phyloP scores from a whole-genome alignment of 2,888 invertebrate genomes.

The Ectobius pallidus region DNA sequence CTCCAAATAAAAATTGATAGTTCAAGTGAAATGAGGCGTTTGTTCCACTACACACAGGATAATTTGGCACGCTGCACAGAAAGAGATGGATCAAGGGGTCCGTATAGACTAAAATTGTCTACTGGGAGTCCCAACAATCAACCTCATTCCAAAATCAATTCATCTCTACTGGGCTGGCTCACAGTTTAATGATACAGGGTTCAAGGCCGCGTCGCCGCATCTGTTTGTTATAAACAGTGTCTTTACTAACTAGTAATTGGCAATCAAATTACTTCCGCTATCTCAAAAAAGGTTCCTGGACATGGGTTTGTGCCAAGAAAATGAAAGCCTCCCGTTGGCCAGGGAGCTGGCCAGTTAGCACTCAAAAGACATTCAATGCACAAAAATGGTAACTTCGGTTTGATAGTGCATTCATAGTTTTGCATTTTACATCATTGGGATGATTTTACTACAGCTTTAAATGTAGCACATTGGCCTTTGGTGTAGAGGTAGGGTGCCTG shows the following conservation, averaged over 20 bases:
- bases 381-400: too few species aligned
- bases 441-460: too few species aligned
- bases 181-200: background rate
- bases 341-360: background rate
- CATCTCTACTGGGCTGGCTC: too few species aligned
- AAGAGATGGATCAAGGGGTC: background rate
- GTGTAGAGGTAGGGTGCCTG: too few species aligned
- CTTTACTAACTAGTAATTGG: background rate
- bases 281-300: background rate
- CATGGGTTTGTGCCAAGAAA: background rate
- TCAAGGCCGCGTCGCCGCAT: background rate
- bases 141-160: background rate
- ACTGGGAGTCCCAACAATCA: background rate
- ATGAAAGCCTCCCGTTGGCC: background rate
- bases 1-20: too few species aligned
- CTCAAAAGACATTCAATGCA: too few species aligned
- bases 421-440: too few species aligned
- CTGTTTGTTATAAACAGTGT: background rate
- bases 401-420: too few species aligned
- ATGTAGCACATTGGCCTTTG: too few species aligned
- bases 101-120: background rate
- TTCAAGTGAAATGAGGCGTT: constrained; percentile 6
- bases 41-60: background rate
- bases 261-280: background rate
- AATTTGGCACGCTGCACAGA: background rate